These are phyloP conservation scores for Oxystoma pomonae DNA, from an alignment of 2,888 invertebrate genomes.

Conservation along the genomic window DNA sequence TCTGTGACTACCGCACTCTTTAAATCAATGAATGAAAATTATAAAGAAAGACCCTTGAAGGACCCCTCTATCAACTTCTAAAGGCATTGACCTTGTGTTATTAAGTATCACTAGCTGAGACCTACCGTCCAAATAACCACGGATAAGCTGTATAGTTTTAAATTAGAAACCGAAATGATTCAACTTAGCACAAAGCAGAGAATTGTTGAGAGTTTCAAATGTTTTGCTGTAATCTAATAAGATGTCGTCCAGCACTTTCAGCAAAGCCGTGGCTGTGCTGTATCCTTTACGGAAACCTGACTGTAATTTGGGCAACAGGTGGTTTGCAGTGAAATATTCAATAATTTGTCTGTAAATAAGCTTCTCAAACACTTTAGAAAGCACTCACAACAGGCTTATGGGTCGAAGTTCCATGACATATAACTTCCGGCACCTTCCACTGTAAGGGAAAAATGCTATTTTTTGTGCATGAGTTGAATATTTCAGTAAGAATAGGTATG, in stretches of 20 bases:
- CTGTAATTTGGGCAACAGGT: neutral
- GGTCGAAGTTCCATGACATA: neutral
- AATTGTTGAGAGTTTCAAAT: neutral
- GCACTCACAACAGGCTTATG: neutral
- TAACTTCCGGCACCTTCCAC: too few relatives aligned
- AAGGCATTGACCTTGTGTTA: neutral
- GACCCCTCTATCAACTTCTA: neutral
- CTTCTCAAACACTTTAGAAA: neutral
- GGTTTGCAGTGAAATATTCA: neutral
- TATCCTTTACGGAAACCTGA: neutral
- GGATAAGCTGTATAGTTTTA: neutral
- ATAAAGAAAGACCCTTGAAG: neutral
- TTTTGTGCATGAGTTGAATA: too few relatives aligned
- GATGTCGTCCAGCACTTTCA: neutral
- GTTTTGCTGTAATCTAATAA: neutral
- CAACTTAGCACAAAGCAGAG: neutral
- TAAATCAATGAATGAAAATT: neutral
- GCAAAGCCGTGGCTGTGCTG: neutral
- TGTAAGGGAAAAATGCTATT: too few relatives aligned
- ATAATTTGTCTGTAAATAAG: neutral
- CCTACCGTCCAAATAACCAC: neutral
- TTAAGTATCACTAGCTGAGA: neutral
- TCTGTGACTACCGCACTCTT: neutral
- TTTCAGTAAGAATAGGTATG: too few relatives aligned
- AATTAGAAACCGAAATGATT: neutral